Evolutionary conservation across 2,888 invertebrate species (phyloP).

Genomic region (Meteorus cinctellus): DNA sequence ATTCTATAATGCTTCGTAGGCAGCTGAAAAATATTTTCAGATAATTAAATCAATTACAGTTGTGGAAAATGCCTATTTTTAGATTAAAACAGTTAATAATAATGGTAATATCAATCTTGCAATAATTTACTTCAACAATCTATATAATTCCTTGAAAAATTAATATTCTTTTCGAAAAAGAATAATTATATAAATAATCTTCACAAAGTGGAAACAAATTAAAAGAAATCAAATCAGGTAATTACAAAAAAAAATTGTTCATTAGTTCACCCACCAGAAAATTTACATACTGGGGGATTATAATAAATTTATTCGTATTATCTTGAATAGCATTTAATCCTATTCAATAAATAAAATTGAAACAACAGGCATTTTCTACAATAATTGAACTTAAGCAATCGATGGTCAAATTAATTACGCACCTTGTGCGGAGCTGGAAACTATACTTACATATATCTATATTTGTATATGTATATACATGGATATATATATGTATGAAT

Average conservation of each 20-base stretch:
- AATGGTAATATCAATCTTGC: not conserved
- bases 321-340: not conserved
- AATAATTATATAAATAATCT: not conserved
- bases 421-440: constrained; percentile 58
- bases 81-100: not conserved
- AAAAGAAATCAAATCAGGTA: constrained; percentile 11
- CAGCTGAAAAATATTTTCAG: constrained; percentile 28
- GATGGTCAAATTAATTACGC: constrained; percentile 54
- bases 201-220: not conserved
- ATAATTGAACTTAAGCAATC: constrained; percentile 54
- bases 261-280: not conserved
- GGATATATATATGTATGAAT: constrained; percentile 52
- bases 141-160: not conserved
- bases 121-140: constrained; percentile 7
- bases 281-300: not conserved
- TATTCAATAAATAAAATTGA: constrained; percentile 34
- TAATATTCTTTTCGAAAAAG: not conserved
- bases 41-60: constrained; percentile 46
- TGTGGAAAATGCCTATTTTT: constrained; percentile 39
- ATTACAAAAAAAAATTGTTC: not conserved
- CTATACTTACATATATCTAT: constrained; percentile 50
- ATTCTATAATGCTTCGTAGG: constrained; percentile 32
- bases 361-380: constrained; percentile 60
- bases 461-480: constrained; percentile 49
- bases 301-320: not conserved